Evolutionary conservation across 2,797 vertebrate genomes (phyloP).

Genomic region (Coendou prehensilis): DNA sequence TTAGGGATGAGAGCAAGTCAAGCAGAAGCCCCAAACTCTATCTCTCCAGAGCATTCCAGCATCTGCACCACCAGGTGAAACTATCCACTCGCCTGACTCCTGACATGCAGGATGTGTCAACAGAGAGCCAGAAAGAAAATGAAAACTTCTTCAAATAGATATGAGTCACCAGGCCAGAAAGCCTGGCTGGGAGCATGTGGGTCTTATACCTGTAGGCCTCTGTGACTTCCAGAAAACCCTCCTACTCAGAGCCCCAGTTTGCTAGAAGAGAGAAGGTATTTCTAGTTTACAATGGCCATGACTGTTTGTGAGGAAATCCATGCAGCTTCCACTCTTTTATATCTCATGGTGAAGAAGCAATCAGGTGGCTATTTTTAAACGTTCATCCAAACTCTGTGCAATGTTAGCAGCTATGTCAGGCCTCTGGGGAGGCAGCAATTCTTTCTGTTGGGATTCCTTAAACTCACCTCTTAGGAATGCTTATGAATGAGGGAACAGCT

Average conservation of each 20-base stretch:
- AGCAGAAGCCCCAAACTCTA: background rate
- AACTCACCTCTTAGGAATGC: background rate
- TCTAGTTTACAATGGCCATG: background rate
- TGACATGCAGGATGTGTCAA: background rate
- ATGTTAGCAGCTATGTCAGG: background rate
- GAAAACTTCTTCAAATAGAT: background rate
- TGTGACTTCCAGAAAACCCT: background rate
- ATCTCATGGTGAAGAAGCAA: background rate
- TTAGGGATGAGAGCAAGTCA: background rate
- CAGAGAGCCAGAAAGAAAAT: background rate
- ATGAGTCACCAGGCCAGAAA: background rate
- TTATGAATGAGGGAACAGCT: background rate
- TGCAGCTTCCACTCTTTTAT: background rate
- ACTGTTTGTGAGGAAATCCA: background rate
- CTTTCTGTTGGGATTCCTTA: background rate
- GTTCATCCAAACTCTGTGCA: background rate
- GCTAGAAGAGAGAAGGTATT: background rate
- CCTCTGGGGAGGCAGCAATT: background rate
- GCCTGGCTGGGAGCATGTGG: background rate
- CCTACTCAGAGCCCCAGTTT: background rate
- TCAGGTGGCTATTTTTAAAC: background rate
- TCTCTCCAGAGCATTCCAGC: background rate
- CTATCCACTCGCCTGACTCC: background rate
- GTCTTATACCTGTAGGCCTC: background rate
- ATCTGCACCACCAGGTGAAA: background rate